phyloP scores from a whole-genome alignment of 1,140 invertebrate genomes.

The Tyrophagus putrescentiae region DNA sequence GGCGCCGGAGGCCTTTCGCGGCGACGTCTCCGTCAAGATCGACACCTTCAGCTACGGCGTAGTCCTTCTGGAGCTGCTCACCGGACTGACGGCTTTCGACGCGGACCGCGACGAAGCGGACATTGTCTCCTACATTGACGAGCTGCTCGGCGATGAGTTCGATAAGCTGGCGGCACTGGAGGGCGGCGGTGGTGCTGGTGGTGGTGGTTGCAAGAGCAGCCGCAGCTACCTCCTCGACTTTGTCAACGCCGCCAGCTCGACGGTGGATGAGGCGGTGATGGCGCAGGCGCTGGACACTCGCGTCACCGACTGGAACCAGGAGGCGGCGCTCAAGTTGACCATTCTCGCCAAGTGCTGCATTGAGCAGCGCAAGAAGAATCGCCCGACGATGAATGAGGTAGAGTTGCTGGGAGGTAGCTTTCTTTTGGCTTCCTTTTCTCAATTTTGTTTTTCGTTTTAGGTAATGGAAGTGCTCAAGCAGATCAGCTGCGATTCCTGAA shows the following conservation, averaged over 20 bases:
- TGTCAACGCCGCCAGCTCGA: neutral
- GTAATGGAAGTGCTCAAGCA: too few relatives aligned
- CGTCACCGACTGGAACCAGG: slow-evolving; percentile 21
- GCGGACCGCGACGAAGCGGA: slow-evolving; percentile 38
- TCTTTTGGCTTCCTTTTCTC: too few relatives aligned
- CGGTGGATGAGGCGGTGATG: too few relatives aligned
- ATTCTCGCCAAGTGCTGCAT: slow-evolving; percentile 26
- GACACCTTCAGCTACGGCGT: slow-evolving; percentile 63
- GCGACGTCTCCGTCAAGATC: slow-evolving; percentile 53
- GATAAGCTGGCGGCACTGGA: slow-evolving; percentile 19
- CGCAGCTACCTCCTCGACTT: slow-evolving; percentile 24
- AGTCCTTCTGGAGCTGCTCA: slow-evolving; percentile 51
- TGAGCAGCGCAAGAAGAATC: slow-evolving; percentile 26
- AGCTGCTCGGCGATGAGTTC: neutral
- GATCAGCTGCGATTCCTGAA: too few relatives aligned
- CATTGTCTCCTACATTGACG: slow-evolving; percentile 29
- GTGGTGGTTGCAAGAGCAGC: neutral
- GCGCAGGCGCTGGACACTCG: neutral
- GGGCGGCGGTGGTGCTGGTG: slow-evolving; percentile 21
- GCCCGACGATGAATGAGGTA: slow-evolving; percentile 29
- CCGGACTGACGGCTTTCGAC: slow-evolving; percentile 46
- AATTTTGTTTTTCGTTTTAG: too few relatives aligned
- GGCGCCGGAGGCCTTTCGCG: slow-evolving; percentile 51
- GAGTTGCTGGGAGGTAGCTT: too few relatives aligned
- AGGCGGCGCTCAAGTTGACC: slow-evolving; percentile 24